phyloP scores from a whole-genome alignment of 2,888 invertebrate genomes.

The Galeopsomyia nigrocyanea region DNA sequence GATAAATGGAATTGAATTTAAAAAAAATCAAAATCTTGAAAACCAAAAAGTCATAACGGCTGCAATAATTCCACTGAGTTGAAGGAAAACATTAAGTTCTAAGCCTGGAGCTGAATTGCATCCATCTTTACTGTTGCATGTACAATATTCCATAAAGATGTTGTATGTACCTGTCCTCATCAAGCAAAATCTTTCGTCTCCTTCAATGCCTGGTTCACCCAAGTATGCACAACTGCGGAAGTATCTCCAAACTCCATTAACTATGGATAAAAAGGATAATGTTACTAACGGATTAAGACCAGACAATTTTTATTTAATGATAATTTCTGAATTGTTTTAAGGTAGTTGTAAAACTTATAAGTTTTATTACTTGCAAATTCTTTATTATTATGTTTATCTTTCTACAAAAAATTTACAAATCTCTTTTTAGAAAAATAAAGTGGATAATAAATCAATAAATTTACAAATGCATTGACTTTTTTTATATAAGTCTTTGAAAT shows the following conservation, averaged over 20 bases:
- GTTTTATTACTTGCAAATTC: too few relatives aligned
- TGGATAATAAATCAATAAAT: not conserved
- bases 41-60: slow-evolving; percentile 34
- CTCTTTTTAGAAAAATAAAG: slow-evolving; percentile 9
- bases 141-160: slow-evolving; percentile 94
- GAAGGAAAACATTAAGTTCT: slow-evolving; percentile 47
- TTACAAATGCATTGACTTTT: not conserved
- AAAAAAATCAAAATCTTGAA: slow-evolving; percentile 23
- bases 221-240: slow-evolving; percentile 90
- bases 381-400: too few relatives aligned
- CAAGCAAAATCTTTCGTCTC: slow-evolving; percentile 90
- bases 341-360: too few relatives aligned
- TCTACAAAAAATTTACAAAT: too few relatives aligned
- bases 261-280: slow-evolving; percentile 70
- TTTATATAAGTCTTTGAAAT: slow-evolving; percentile 21
- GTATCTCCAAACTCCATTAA: slow-evolving; percentile 90
- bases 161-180: slow-evolving; percentile 94
- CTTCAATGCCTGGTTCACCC: slow-evolving; percentile 90
- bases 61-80: slow-evolving; percentile 39
- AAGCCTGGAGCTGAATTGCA: slow-evolving; percentile 78
- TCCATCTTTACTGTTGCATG: slow-evolving; percentile 92
- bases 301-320: too few relatives aligned
- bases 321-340: too few relatives aligned
- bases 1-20: not conserved
- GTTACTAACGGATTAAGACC: slow-evolving; percentile 7